A percentile compares a stretch with the other conserved stretches of the same genome.
phyloP scores from a whole-genome alignment of 1,140 invertebrate genomes.

The Drosophila nikananu region DNA sequence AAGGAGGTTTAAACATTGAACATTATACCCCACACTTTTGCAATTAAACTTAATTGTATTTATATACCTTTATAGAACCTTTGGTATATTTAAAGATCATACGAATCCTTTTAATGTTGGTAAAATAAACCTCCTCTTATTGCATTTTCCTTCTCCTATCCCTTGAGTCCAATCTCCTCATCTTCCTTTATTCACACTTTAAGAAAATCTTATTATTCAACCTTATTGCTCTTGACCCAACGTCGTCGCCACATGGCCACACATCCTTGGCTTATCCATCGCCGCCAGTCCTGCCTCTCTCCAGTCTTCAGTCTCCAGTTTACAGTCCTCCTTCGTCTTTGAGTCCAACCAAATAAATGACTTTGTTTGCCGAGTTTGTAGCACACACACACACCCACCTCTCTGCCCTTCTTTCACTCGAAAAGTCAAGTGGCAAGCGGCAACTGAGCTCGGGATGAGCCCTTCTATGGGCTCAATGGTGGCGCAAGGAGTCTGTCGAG shows the following conservation, averaged over 20 bases:
- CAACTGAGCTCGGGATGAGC: slow-evolving; percentile 34
- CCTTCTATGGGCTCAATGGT: slow-evolving; percentile 10
- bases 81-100: not conserved
- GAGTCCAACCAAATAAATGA: slow-evolving; percentile 62
- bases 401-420: slow-evolving; percentile 34
- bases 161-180: slow-evolving; percentile 14
- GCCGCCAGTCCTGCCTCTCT: slow-evolving; percentile 9
- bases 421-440: slow-evolving; percentile 65
- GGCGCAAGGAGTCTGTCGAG: slow-evolving; percentile 22
- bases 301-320: not conserved
- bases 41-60: not conserved
- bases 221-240: slow-evolving; percentile 23
- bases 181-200: slow-evolving; percentile 20
- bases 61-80: not conserved
- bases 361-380: slow-evolving; percentile 60
- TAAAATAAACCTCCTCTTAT: not conserved
- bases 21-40: no score
- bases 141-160: not conserved
- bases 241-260: slow-evolving; percentile 12
- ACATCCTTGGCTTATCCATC: slow-evolving; percentile 12
- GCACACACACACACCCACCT: not conserved
- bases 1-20: no score
- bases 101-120: not conserved
- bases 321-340: slow-evolving; percentile 1
- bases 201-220: slow-evolving; percentile 21